phyloP scores from a whole-genome alignment of 1,140 invertebrate species.

The Kradibia gibbosae region DNA sequence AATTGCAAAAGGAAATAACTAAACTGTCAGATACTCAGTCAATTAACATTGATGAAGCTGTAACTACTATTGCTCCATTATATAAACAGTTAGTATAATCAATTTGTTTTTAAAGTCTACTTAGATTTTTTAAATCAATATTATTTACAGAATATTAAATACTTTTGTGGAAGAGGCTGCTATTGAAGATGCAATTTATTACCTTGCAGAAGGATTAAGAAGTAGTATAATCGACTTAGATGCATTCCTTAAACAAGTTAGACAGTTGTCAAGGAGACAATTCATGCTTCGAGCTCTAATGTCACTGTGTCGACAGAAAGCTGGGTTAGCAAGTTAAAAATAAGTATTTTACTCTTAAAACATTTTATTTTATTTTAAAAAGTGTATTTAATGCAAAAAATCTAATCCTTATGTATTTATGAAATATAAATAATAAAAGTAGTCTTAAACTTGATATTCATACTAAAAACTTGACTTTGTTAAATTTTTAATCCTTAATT shows the following conservation, averaged over 20 bases:
- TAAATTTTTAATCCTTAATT: constrained; percentile 37
- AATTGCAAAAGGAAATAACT: constrained; percentile 86
- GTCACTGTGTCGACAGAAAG: constrained; percentile 97
- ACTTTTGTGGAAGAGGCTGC: constrained; percentile 98
- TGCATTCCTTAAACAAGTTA: constrained; percentile 96
- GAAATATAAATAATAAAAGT: constrained; percentile 46
- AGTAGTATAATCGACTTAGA: constrained; percentile 95
- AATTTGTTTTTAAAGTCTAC: neutral
- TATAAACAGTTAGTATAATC: constrained; percentile 88
- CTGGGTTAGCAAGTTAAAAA: constrained; percentile 83
- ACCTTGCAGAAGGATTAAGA: constrained; percentile 95
- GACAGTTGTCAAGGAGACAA: constrained; percentile 94
- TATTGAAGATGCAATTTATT: constrained; percentile 98
- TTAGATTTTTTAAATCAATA: constrained; percentile 23
- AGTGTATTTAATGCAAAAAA: constrained; percentile 43
- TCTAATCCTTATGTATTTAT: constrained; percentile 44
- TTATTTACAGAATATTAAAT: constrained; percentile 83
- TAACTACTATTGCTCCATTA: constrained; percentile 95
- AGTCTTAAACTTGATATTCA: constrained; percentile 1
- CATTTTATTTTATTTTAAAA: constrained; percentile 43
- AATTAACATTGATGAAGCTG: constrained; percentile 96
- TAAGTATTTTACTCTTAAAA: constrained; percentile 15
- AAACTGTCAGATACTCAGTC: constrained; percentile 84
- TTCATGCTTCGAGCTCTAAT: constrained; percentile 96
- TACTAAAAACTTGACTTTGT: constrained; percentile 23